These are phyloP conservation scores for Oostethus manadensis DNA, from an alignment of 2,113 vertebrate genomes.

Conservation along the genomic window DNA sequence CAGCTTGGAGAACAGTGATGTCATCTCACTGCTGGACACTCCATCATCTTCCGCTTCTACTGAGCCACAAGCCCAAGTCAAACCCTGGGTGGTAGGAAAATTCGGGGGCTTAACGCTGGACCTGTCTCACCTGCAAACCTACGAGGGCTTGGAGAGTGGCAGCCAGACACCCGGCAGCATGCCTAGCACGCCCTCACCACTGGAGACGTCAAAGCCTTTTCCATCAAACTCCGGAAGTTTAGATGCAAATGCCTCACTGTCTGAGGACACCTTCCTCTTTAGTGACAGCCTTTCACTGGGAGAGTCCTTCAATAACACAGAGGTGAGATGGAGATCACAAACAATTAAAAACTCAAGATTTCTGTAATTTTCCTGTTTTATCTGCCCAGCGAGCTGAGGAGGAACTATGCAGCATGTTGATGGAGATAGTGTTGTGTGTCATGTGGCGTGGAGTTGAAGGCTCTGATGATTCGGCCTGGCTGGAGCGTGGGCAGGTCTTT, in stretches of 20 bases:
- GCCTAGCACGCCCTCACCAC: slow-evolving; percentile 88
- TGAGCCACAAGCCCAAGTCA: slow-evolving; percentile 60
- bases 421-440: slow-evolving; percentile 82
- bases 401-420: slow-evolving; percentile 82
- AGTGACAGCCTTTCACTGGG: slow-evolving; percentile 78
- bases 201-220: slow-evolving; percentile 81
- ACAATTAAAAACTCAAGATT: background rate
- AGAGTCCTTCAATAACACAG: slow-evolving; percentile 77
- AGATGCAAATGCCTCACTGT: slow-evolving; percentile 64
- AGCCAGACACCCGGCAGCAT: slow-evolving; percentile 84
- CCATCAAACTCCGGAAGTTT: slow-evolving; percentile 68
- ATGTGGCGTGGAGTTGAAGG: slow-evolving; percentile 93
- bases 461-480: slow-evolving; percentile 88
- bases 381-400: slow-evolving; percentile 75
- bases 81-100: slow-evolving; percentile 76
- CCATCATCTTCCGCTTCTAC: slow-evolving; percentile 58
- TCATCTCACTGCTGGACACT: slow-evolving; percentile 72
- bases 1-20: slow-evolving; percentile 75
- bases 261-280: slow-evolving; percentile 70
- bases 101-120: slow-evolving; percentile 82
- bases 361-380: slow-evolving; percentile 2
- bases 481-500: slow-evolving; percentile 93
- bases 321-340: slow-evolving; percentile 70
- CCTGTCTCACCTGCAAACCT: slow-evolving; percentile 78
- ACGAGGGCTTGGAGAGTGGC: slow-evolving; percentile 75